Evolutionary conservation across 2,797 vertebrate genomes (phyloP), one percentile per base, ranked within the genome.

Genomic region (Myotis pilosus): DNA sequence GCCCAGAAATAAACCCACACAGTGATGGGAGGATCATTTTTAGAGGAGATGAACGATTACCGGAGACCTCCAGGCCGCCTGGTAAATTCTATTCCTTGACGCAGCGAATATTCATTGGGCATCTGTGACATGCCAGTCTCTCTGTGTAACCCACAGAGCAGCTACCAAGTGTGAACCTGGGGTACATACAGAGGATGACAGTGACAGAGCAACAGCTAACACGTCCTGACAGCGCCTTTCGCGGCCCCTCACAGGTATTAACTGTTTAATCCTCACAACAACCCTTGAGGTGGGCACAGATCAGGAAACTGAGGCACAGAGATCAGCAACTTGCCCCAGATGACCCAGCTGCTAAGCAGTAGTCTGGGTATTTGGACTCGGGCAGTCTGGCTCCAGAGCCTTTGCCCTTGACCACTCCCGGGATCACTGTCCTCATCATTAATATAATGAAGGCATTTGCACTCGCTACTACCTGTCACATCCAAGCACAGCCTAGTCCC

Each of bases 61-160:
- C 13, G 23, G 60, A 81, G 76, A 19, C 25, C 62, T 49, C 53
- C 28, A 69, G 51, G 69, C 72, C 85, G 64, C 87, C 89, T 55
- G 84, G 89, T 64, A 89, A 90, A 51, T 81, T 69, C 87, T 85
- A 66, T n/a, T 36, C 89, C 86, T 75, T 87, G 53, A 51, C 2
- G 11, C 51, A 13, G 51, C 19, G 92, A 80, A n/a, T 75, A 68
- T 44, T 69, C 62, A n/a, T 2, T 66, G 76, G 53, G 55, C 36
- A 68, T n/a, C 41, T 41, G 68, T 71, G 53, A 12, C 51, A 22
- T 23, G 8, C 57, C 55, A n/a, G 60, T 36, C 60, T 85, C 47
- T 62, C 82, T 1, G 5, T 25, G 28, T 36, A 64, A 78, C 75
- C 44, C 38, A 66, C 0, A 22, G 44, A 49, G 60, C 41, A 10